These are phyloP conservation scores for Luidia sarsii DNA, from an alignment of 53 echinoderm and acorn worm species.

Conservation along the genomic window DNA sequence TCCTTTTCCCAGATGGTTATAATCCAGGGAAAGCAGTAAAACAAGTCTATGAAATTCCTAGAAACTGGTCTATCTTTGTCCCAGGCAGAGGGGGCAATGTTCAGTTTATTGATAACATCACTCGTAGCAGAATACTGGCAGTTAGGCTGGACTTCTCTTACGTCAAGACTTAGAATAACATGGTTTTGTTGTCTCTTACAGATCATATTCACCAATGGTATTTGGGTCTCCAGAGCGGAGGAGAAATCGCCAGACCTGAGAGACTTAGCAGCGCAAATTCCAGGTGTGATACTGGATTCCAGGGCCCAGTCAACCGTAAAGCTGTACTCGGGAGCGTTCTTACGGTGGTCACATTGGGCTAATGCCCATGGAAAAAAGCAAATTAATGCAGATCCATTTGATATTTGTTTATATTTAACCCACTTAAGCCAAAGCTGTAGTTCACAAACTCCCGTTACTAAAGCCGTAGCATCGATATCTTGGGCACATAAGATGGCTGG, in stretches of 20 bases:
- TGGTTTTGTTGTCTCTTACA: background rate
- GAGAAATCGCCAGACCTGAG: background rate
- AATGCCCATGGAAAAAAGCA: no score
- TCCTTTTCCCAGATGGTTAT: conserved; percentile 38
- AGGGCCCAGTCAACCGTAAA: conserved; percentile 39
- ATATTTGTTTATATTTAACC: conserved; percentile 6
- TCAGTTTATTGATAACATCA: conserved; percentile 22
- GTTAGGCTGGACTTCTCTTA: conserved; percentile 7
- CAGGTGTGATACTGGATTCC: background rate
- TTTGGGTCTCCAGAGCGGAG: background rate
- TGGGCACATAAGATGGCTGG: no score
- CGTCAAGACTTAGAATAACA: background rate
- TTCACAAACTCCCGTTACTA: no score
- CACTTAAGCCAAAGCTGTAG: no score
- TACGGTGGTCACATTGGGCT: conserved; percentile 12
- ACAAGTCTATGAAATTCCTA: no score
- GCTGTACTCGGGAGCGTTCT: conserved; percentile 25
- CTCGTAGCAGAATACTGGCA: conserved; percentile 29
- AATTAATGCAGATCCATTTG: conserved; percentile 11
- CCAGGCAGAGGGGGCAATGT: conserved; percentile 20
- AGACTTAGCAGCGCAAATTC: conserved; percentile 6
- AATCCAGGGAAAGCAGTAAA: no score
- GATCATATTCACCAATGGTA: conserved; percentile 27
- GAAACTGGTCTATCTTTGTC: conserved; percentile 18
- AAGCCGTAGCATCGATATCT: no score